Evolutionary conservation across 2,888 invertebrate species (phyloP).

Genomic region (Cataglyphis albicans): DNA sequence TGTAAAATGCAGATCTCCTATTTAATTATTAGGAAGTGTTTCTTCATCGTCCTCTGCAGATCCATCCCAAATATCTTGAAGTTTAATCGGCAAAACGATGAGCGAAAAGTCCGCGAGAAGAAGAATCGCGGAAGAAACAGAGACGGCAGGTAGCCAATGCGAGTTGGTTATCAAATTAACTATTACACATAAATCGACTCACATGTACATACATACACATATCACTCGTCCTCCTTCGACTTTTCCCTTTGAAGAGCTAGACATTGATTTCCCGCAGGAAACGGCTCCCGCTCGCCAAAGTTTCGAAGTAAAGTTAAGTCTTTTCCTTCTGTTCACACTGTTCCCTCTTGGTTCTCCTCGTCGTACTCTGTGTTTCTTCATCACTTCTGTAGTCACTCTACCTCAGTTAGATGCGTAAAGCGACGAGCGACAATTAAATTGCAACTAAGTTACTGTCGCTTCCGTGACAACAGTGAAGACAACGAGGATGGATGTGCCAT

Average conservation of each 20-base stretch:
- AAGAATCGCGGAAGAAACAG: constrained; percentile 15
- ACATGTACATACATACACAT: constrained; percentile 18
- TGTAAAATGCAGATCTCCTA: constrained; percentile 86
- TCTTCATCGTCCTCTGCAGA: neutral
- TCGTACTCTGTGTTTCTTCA: constrained; percentile 21
- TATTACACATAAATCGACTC: constrained; percentile 27
- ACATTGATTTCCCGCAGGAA: constrained; percentile 60
- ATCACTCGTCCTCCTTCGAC: constrained; percentile 35
- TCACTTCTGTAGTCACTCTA: constrained; percentile 22
- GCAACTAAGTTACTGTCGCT: constrained; percentile 42
- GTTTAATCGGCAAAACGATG: constrained; percentile 27
- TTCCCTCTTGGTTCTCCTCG: neutral
- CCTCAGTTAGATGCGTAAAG: constrained; percentile 38
- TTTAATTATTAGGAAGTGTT: constrained; percentile 81
- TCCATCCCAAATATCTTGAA: neutral
- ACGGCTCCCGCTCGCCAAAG: constrained; percentile 42
- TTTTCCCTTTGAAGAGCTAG: constrained; percentile 42
- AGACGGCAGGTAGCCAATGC: constrained; percentile 20
- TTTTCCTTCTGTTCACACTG: constrained; percentile 46
- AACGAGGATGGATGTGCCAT: constrained; percentile 34
- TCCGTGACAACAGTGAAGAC: constrained; percentile 27
- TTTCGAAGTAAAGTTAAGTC: constrained; percentile 54
- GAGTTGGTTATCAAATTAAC: constrained; percentile 58
- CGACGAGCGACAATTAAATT: constrained; percentile 48
- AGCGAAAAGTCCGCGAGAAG: constrained; percentile 14